Conservation (phyloP, 2,797 vertebrate species). For the Pseudomugil tenellus region DNA sequence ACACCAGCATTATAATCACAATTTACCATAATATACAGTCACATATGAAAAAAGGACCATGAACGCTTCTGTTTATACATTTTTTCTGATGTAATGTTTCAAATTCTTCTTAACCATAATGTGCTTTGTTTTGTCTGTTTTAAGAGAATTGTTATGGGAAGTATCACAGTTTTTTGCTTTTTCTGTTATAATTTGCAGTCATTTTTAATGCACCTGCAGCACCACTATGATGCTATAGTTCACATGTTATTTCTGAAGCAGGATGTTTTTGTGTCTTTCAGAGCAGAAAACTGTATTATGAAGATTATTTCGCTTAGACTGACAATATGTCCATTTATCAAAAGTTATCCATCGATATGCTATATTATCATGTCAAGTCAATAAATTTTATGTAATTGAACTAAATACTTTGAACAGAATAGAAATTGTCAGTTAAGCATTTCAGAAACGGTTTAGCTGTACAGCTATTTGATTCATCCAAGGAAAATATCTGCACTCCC, state of each 20-base stretch:
- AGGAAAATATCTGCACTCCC: constrained; percentile 13
- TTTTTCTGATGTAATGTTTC: constrained; percentile 48
- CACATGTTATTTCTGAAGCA: neutral
- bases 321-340: no score
- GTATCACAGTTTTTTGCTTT: neutral
- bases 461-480: neutral
- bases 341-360: constrained; percentile 9
- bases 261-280: constrained; percentile 7
- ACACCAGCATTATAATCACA: constrained; percentile 16
- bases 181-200: neutral
- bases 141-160: constrained; percentile 36
- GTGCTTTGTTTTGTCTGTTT: constrained; percentile 44
- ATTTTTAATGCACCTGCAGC: neutral
- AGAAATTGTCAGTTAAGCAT: constrained; percentile 10
- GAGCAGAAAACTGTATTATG: neutral
- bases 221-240: neutral
- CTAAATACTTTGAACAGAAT: constrained; percentile 25
- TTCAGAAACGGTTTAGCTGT: constrained; percentile 7
- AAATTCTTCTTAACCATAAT: constrained; percentile 64
- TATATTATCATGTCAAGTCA: neutral
- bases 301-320: no score
- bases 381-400: neutral
- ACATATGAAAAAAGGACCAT: constrained; percentile 25
- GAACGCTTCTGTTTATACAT: constrained; percentile 41
- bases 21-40: constrained; percentile 56